Conservation (phyloP, 2,888 invertebrate genomes). For the Cabera pusaria region DNA sequence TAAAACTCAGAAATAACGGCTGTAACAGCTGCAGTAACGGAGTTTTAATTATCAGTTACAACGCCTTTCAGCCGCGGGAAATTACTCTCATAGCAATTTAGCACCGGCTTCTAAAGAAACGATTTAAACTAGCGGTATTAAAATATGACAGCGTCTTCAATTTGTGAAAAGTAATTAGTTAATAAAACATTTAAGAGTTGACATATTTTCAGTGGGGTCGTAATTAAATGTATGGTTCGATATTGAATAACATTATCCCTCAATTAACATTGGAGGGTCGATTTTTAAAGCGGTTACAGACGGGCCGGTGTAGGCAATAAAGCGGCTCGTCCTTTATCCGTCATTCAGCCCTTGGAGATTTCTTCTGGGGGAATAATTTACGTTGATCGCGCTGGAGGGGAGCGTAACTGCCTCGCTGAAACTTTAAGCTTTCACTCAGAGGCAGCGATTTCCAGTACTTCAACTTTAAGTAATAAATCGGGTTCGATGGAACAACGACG, state of each 20-base stretch:
- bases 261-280: slow-evolving; percentile 75
- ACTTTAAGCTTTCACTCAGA: slow-evolving; percentile 81
- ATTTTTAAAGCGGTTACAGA: slow-evolving; percentile 72
- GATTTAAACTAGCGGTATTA: slow-evolving; percentile 63
- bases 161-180: too few relatives aligned
- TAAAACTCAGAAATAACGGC: slow-evolving; percentile 66
- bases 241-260: slow-evolving; percentile 77
- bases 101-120: slow-evolving; percentile 61
- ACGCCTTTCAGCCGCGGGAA: slow-evolving; percentile 68
- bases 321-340: slow-evolving; percentile 79
- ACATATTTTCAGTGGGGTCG: slow-evolving; percentile 40
- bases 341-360: slow-evolving; percentile 81
- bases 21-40: slow-evolving; percentile 76
- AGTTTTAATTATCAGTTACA: slow-evolving; percentile 80
- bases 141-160: too few relatives aligned
- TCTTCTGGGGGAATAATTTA: slow-evolving; percentile 82
- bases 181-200: slow-evolving; percentile 23
- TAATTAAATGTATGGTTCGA: slow-evolving; percentile 66
- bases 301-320: slow-evolving; percentile 75
- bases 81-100: slow-evolving; percentile 75
- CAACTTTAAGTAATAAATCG: slow-evolving; percentile 76
- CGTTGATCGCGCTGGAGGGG: slow-evolving; percentile 80
- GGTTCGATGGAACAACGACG: slow-evolving; percentile 62
- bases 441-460: slow-evolving; percentile 73
- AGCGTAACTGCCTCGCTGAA: slow-evolving; percentile 80